Conservation (phyloP, 2,888 invertebrate species). For the Pardosa pseudoannulata region DNA sequence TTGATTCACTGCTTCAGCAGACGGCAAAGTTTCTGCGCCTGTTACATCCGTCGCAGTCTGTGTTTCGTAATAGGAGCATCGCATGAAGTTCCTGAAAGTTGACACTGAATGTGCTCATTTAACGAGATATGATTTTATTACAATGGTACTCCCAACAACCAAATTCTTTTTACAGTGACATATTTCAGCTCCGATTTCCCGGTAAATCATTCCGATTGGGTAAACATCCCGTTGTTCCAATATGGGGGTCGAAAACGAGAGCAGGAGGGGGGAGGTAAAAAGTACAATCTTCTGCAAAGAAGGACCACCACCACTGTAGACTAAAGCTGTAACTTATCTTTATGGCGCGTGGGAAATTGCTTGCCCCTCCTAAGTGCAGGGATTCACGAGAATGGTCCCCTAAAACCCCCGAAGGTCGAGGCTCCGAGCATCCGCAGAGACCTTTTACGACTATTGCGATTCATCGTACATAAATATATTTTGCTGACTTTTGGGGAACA, state of each 20-base stretch:
- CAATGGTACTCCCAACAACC: background rate
- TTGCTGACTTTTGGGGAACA: constrained; percentile 69
- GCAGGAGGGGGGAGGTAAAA: background rate
- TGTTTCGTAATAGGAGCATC: background rate
- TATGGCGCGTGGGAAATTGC: constrained; percentile 66
- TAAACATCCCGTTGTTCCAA: background rate
- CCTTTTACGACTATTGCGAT: constrained; percentile 64
- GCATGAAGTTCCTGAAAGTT: background rate
- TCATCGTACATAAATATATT: constrained; percentile 66
- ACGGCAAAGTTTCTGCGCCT: no score
- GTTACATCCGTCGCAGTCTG: no score
- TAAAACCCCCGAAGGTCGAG: constrained; percentile 47
- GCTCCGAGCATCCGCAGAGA: constrained; percentile 39
- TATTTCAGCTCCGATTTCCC: background rate
- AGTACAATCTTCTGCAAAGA: background rate
- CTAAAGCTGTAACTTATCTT: constrained; percentile 66
- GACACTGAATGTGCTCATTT: background rate
- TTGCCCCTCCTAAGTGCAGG: constrained; percentile 35
- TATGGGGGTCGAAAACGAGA: background rate
- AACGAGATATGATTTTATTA: constrained; percentile 12
- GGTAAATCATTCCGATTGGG: constrained; percentile 10
- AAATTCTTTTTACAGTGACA: background rate
- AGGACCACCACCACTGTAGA: constrained; percentile 63
- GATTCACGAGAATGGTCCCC: constrained; percentile 50
- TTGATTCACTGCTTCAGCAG: no score